Conservation (phyloP, 2,797 vertebrate species). For the Catostomus latipinnis region DNA sequence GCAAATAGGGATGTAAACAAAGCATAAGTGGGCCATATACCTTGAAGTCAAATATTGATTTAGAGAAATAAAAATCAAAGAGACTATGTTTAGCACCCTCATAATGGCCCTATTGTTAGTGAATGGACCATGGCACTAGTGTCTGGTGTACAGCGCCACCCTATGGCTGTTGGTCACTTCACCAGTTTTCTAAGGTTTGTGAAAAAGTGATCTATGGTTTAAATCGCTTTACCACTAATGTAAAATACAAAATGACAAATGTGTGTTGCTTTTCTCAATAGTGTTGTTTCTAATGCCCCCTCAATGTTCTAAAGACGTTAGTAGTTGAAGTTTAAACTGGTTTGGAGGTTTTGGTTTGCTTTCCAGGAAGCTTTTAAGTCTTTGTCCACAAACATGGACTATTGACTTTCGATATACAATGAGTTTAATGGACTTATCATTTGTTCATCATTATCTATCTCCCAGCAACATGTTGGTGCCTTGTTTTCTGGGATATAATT, state of each 20-base stretch:
- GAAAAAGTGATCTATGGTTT: conserved; percentile 7
- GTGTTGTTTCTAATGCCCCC: not conserved
- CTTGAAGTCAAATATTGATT: conserved; percentile 80
- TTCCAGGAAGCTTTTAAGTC: no score
- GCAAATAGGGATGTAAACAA: conserved; percentile 67
- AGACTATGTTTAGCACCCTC: conserved; percentile 73
- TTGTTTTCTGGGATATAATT: no score
- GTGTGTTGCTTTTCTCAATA: not conserved
- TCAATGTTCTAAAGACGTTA: not conserved
- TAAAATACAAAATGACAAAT: not conserved
- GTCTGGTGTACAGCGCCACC: conserved; percentile 67
- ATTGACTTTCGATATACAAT: not conserved
- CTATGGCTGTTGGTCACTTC: conserved; percentile 44
- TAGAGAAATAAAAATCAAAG: conserved; percentile 76
- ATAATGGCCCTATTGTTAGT: conserved; percentile 78
- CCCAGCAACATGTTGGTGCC: no score
- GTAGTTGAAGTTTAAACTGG: not conserved
- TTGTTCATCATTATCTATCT: no score
- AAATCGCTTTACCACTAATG: conserved; percentile 2
- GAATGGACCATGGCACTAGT: conserved; percentile 64
- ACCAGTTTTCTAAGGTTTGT: not conserved
- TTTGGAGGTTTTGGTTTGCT: not conserved
- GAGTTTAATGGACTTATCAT: not conserved
- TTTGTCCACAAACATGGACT: not conserved
- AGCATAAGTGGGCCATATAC: conserved; percentile 69